Conservation (phyloP, 2,888 invertebrate species). For the Xylota sylvarum region DNA sequence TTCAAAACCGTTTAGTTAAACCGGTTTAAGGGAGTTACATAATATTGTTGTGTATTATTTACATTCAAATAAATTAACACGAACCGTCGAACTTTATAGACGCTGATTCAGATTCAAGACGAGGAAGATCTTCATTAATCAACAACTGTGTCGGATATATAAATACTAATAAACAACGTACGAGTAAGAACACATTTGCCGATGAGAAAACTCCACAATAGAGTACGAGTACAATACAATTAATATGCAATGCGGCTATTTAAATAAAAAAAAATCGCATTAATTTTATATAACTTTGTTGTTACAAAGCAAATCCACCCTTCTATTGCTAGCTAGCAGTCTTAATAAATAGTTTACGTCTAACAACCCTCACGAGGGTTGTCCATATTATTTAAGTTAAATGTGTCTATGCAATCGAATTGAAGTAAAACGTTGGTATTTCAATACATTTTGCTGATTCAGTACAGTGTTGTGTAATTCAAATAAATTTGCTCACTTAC, state of each 20-base stretch:
- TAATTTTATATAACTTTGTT: not conserved
- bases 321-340: not conserved
- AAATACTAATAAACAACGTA: not conserved
- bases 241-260: not conserved
- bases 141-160: not conserved
- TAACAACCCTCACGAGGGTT: not conserved
- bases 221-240: not conserved
- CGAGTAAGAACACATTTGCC: not conserved
- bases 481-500: not conserved
- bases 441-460: slow-evolving; percentile 8
- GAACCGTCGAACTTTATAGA: not conserved
- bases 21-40: not conserved
- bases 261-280: too few relatives aligned
- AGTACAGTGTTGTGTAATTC: not conserved
- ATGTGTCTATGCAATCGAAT: not conserved
- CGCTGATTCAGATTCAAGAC: not conserved
- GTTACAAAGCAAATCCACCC: not conserved
- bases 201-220: not conserved
- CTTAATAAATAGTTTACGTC: not conserved
- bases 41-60: not conserved
- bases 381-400: not conserved
- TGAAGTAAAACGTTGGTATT: not conserved
- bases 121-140: not conserved
- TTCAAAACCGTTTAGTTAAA: too few relatives aligned
- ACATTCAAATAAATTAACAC: not conserved